Evolutionary conservation across 2,797 vertebrate genomes (phyloP), one percentile per base, ranked within the genome.

Genomic region (Aulostomus chinensis): DNA sequence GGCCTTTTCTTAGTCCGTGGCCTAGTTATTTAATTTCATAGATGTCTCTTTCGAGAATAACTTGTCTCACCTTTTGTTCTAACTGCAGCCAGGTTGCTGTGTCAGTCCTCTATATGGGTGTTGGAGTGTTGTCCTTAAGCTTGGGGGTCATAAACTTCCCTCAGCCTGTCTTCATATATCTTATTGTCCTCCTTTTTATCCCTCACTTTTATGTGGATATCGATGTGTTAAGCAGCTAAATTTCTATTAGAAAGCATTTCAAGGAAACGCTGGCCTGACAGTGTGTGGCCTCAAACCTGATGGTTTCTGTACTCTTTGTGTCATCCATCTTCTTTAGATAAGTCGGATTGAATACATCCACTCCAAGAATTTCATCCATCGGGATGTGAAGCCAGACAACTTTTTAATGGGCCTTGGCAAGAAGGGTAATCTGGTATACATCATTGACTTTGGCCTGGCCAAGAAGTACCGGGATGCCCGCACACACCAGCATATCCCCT

Each of bases 291-390:
- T 7, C 17, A 13, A 48, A 14, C 5, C 15, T 47, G 15, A 75
- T 14, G 2, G 3, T 40, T 20, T 16, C 3, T 0, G 9, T 8
- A n/a, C 15, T 14, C 1, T 24, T 6, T 24, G 25, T 65, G 5
- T 48, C 28, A 35, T 30, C 12, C 45, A 3, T 46, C 42, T 26
- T 36, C 15, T 53, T 36, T 31, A 98, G 96, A 98, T 98, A 56
- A 98, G 95, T 80, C 95, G 96, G 49, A 98, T 98, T 10, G 95
- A 98, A 80, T 98, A 97, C 73, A 97, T 98, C 86, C 96, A 98
- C 92, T 98, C 96, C 65, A 98, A 98, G 92, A 98, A 98, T 68
- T 98, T 98, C 86, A 98, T 98, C 76, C 96, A 98, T 76, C 91
- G 96, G 18, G 96, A 98, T 16, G 95, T 98, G 45, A 98, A 98